Percentiles rank a stretch among this genome's conserved stretches.
Evolutionary conservation across 1,140 invertebrate species (phyloP).

Genomic region (Drosophila navojoa): DNA sequence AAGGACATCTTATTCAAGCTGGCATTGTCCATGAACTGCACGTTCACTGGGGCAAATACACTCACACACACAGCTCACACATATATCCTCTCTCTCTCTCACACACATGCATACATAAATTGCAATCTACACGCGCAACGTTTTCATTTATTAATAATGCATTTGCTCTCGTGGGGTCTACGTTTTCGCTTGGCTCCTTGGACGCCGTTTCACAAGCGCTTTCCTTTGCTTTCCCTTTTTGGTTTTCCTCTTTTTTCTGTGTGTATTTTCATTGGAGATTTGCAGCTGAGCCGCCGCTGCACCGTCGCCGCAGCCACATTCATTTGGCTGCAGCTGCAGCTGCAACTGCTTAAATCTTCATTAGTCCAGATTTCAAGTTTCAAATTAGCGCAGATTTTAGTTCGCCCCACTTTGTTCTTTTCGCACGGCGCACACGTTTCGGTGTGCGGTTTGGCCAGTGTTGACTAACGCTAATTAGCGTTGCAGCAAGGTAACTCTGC

Average conservation of each 20-base stretch:
- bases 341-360: slow-evolving; percentile 57
- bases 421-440: slow-evolving; percentile 45
- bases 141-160: slow-evolving; percentile 64
- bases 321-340: slow-evolving; percentile 46
- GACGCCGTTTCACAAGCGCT: slow-evolving; percentile 35
- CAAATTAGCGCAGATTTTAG: slow-evolving; percentile 47
- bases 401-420: slow-evolving; percentile 42
- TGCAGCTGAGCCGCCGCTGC: slow-evolving; percentile 34
- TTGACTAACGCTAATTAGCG: slow-evolving; percentile 48
- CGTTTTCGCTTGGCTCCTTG: slow-evolving; percentile 22
- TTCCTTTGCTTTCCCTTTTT: neutral
- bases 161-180: slow-evolving; percentile 39
- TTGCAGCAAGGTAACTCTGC: neutral
- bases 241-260: too few relatives aligned
- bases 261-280: slow-evolving; percentile 48
- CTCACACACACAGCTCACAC: neutral
- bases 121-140: slow-evolving; percentile 50
- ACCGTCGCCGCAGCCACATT: slow-evolving; percentile 34
- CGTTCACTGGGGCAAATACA: slow-evolving; percentile 24
- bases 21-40: slow-evolving; percentile 52
- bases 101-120: slow-evolving; percentile 48
- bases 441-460: slow-evolving; percentile 42
- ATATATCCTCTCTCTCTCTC: too few relatives aligned
- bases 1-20: slow-evolving; percentile 55
- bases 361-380: slow-evolving; percentile 55